Base-by-base conservation (phyloP, 2,888 invertebrate species). In the Hedya salicella region DNA sequence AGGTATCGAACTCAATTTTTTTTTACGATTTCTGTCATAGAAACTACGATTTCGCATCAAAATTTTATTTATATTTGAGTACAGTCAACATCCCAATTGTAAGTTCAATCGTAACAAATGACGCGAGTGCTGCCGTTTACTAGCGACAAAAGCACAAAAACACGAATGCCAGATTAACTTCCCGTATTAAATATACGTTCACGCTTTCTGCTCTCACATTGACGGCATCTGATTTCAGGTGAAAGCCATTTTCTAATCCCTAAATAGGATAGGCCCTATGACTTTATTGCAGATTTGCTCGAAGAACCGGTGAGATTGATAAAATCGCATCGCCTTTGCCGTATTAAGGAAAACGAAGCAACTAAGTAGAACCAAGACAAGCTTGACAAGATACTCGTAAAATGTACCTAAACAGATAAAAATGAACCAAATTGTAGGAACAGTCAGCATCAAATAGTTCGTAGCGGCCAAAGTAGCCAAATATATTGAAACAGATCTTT, bases 231-330 rank as follows among this genome's bases (percentile, higher is more conserved):
- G 14, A 57, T 57, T 57, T 50, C 44, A 57, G 42, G 49, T 40
- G 63, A 63, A 63, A 57, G 40, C 25, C 11, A 57, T 49, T 49
- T 40, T 63, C 57, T 64, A 49, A 44, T 56, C 42, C 57, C 57
- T 57, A 57, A 64, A 64, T 57, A 44, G 57, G 64, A 50, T 57
- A n/a, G 11, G 57, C 16, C 57, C 50, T 64, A 42, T 39, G 25
- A 56, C 40, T 49, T 49, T 19, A 17, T 56, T 14, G 46, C 32
- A 6, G 49, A 39, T 44, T 19, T 19, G 11, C 36, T 19, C 2
- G 9, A 11, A 13, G 11, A n/a, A 25, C 48, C 8, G 11, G 54
- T 40, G 39, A 39, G 30, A 53, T n/a, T 13, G 56, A 63, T 63
- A 63, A 40, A 39, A 63, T 56, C 56, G 30, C 17, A 32, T 25